phyloP scores from a whole-genome alignment of 2,113 vertebrate genomes.

The Oxygymnocypris stewartii region DNA sequence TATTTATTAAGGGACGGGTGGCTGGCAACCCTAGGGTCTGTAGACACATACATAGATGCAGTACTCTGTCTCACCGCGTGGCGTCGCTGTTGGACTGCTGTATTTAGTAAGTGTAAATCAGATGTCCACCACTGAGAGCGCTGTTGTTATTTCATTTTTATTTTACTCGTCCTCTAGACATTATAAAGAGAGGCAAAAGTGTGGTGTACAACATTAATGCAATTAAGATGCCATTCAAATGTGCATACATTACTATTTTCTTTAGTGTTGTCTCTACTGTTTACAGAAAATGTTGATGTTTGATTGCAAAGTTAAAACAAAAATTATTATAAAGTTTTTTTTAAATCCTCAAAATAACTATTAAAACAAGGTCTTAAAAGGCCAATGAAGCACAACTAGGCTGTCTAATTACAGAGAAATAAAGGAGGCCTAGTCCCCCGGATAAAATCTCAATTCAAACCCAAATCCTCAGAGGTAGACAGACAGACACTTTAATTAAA shows the following conservation, averaged over 20 bases:
- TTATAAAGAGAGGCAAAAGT: not conserved
- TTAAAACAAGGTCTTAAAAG: conserved; percentile 1
- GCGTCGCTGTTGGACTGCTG: not conserved
- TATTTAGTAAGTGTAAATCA: not conserved
- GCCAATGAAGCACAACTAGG: conserved; percentile 17
- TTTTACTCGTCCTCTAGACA: not conserved
- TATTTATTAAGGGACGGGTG: no score
- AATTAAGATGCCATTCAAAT: not conserved
- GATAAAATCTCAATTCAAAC: conserved; percentile 39
- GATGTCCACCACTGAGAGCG: not conserved
- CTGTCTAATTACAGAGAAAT: conserved; percentile 36
- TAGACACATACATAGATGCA: not conserved
- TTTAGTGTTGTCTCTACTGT: not conserved
- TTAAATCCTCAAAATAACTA: not conserved
- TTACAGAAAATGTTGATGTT: not conserved
- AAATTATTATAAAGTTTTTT: not conserved
- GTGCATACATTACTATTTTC: not conserved
- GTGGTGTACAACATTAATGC: not conserved
- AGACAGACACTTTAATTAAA: conserved; percentile 47
- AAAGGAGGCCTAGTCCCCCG: conserved; percentile 3
- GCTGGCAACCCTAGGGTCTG: no score
- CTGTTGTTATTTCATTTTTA: not conserved
- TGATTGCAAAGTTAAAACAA: not conserved
- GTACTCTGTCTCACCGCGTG: not conserved
- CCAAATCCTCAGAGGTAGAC: conserved; percentile 19